Conservation (phyloP, 2,888 invertebrate species). For the Melanchra persicariae region DNA sequence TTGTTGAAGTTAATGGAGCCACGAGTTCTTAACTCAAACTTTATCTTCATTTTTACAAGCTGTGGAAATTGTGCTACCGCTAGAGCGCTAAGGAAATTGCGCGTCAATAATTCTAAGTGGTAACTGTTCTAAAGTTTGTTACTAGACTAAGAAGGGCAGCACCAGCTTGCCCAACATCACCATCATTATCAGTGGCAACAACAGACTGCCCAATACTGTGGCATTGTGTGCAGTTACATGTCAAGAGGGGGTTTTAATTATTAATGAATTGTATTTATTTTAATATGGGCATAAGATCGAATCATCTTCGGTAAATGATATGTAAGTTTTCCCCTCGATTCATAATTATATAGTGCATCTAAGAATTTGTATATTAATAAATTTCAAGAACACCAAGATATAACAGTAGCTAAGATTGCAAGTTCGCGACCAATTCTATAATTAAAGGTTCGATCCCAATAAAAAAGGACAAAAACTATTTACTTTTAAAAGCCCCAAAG, state of each 20-base stretch:
- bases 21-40: neutral
- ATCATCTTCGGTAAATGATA: no score
- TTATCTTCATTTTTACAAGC: constrained; percentile 1
- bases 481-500: constrained; percentile 34
- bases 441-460: constrained; percentile 16
- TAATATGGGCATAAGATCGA: no score
- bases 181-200: no score
- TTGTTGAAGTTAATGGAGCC: constrained; percentile 1
- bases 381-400: no score
- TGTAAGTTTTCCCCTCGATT: neutral
- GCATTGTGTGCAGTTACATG: no score
- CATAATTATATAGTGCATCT: neutral
- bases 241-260: no score
- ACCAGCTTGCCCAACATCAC: no score
- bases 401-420: neutral
- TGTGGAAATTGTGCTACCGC: neutral
- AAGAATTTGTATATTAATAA: neutral
- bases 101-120: neutral
- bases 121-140: neutral
- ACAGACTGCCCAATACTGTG: no score
- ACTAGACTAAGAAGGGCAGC: neutral
- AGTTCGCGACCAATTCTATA: neutral
- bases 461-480: constrained; percentile 26
- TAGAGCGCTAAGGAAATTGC: neutral
- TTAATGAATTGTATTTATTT: no score